Conservation (phyloP, 2,888 invertebrate genomes). For the Liopterus haemorrhoidalis region DNA sequence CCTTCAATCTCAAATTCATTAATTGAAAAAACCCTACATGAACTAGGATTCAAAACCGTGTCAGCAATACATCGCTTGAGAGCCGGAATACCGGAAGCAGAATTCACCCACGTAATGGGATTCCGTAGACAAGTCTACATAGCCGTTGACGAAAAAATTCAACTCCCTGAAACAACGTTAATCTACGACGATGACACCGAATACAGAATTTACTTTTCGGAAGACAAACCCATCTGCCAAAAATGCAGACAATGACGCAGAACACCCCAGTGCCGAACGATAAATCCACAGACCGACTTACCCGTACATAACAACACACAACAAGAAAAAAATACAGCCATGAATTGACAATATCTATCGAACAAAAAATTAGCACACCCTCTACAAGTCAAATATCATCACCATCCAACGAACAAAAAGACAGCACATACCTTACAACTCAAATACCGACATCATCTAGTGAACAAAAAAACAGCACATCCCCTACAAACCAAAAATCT, state of each 20-base stretch:
- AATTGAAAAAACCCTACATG: conserved; percentile 4
- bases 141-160: background rate
- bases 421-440: too few relatives aligned
- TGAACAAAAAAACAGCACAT: too few relatives aligned
- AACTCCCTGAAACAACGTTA: background rate
- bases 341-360: too few relatives aligned
- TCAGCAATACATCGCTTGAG: conserved; percentile 5
- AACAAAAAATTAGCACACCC: background rate
- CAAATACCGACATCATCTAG: too few relatives aligned
- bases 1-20: conserved; percentile 12
- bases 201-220: conserved; percentile 8
- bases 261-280: background rate
- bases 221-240: conserved; percentile 1
- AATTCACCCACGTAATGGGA: conserved; percentile 4
- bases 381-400: background rate
- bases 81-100: conserved; percentile 3
- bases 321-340: too few relatives aligned
- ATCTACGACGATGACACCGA: conserved; percentile 9
- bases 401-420: too few relatives aligned
- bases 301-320: too few relatives aligned
- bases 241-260: conserved; percentile 2
- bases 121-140: conserved; percentile 4
- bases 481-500: background rate
- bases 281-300: too few relatives aligned
- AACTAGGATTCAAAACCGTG: background rate